Percentiles rank a stretch among this genome's conserved stretches.
Evolutionary conservation across 2,797 vertebrate species (phyloP).

Genomic region (Tokudaia tokunoshimensis): DNA sequence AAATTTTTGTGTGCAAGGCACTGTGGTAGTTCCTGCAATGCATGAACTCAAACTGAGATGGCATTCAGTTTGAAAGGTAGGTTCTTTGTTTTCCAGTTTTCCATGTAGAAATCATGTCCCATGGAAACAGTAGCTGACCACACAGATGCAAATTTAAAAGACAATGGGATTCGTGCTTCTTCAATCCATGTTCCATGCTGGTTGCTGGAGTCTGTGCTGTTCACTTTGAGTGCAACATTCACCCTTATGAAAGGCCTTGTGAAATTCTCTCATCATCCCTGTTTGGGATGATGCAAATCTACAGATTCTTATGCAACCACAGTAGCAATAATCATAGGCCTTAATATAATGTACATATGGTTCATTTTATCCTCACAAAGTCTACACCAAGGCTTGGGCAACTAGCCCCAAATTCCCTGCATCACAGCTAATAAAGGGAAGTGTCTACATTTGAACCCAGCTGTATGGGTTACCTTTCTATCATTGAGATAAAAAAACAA

Average conservation of each 20-base stretch:
- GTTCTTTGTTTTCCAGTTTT: not conserved
- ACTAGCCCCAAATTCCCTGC: not conserved
- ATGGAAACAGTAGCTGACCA: not conserved
- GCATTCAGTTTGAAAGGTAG: not conserved
- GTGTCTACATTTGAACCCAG: not conserved
- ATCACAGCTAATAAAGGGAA: not conserved
- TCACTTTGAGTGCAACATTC: not conserved
- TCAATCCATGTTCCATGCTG: not conserved
- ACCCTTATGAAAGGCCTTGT: not conserved
- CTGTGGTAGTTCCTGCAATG: not conserved
- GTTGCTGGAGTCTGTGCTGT: not conserved
- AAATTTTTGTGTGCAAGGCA: not conserved
- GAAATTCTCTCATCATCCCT: constrained; percentile 2
- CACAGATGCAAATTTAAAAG: not conserved
- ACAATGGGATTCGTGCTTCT: not conserved
- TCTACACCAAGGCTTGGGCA: not conserved
- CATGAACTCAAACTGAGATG: not conserved
- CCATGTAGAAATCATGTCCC: not conserved
- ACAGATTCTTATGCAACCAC: constrained; percentile 29
- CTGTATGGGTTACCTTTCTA: not conserved
- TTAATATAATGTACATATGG: not conserved
- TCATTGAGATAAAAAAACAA: not conserved
- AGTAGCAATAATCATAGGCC: not conserved
- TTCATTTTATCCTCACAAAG: constrained; percentile 21
- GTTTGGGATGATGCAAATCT: not conserved